Conservation (phyloP, 2,113 vertebrate genomes). For the Nesospiza acunhae region DNA sequence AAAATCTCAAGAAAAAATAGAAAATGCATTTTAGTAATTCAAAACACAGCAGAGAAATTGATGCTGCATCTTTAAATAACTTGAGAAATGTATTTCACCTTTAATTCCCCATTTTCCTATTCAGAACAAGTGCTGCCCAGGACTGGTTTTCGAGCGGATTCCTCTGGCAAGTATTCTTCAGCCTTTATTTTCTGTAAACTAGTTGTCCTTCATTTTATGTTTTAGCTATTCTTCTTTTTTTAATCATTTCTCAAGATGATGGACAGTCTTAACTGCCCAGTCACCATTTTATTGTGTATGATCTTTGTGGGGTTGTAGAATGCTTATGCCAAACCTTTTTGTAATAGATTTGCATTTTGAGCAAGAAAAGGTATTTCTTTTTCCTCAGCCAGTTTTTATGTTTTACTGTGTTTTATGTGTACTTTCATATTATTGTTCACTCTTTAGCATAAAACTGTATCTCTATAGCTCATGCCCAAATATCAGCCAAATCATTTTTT, state of each 20-base stretch:
- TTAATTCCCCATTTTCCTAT: slow-evolving; percentile 81
- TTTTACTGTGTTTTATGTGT: slow-evolving; percentile 1
- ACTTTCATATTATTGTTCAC: background rate
- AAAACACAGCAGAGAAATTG: slow-evolving; percentile 31
- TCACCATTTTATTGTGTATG: slow-evolving; percentile 15
- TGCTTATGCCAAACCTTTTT: background rate
- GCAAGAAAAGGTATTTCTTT: background rate
- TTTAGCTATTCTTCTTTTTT: slow-evolving; percentile 50
- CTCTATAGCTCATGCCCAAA: background rate
- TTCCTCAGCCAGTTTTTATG: background rate
- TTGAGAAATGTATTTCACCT: slow-evolving; percentile 75
- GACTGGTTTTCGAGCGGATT: slow-evolving; percentile 87
- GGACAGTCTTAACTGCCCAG: background rate
- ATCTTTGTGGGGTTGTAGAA: background rate
- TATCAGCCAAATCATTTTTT: background rate
- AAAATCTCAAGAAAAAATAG: background rate
- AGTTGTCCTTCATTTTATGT: slow-evolving; percentile 71
- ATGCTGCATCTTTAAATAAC: slow-evolving; percentile 68
- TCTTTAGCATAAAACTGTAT: background rate
- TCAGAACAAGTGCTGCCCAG: slow-evolving; percentile 90
- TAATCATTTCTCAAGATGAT: slow-evolving; percentile 43
- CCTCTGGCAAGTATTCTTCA: slow-evolving; percentile 86
- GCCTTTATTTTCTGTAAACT: slow-evolving; percentile 68
- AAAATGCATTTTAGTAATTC: background rate
- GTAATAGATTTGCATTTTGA: background rate